Evolutionary conservation across 1,140 invertebrate genomes (phyloP).

Genomic region (Drosophila truncata): DNA sequence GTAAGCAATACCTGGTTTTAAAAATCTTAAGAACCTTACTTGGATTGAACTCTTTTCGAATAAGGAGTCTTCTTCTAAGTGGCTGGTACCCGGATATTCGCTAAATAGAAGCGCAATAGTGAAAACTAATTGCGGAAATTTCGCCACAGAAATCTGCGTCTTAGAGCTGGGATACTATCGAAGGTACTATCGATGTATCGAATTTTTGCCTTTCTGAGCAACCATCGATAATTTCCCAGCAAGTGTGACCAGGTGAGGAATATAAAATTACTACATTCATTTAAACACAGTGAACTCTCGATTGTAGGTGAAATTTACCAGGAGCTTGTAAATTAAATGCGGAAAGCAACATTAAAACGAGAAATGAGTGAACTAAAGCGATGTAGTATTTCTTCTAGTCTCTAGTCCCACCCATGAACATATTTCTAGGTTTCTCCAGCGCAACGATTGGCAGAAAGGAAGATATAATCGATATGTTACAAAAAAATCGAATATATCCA

Average conservation of each 20-base stretch:
- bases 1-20: not conserved
- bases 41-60: not conserved
- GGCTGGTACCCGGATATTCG: not conserved
- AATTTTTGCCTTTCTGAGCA: too few relatives aligned
- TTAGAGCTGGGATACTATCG: too few relatives aligned
- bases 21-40: not conserved
- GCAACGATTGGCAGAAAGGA: not conserved
- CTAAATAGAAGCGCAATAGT: not conserved
- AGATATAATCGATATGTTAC: too few relatives aligned
- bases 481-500: not conserved
- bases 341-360: not conserved
- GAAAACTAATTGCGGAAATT: not conserved
- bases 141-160: constrained; percentile 1
- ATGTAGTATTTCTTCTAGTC: not conserved
- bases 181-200: too few relatives aligned
- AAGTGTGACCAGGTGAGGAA: constrained; percentile 13
- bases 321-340: not conserved
- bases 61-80: too few relatives aligned
- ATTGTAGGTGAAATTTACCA: not conserved
- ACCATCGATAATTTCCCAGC: too few relatives aligned
- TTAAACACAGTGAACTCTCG: not conserved
- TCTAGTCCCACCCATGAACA: too few relatives aligned
- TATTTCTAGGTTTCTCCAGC: not conserved
- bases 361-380: not conserved
- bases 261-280: not conserved